Base-by-base conservation (phyloP, 2,888 invertebrate genomes). In the Blera fallax region DNA sequence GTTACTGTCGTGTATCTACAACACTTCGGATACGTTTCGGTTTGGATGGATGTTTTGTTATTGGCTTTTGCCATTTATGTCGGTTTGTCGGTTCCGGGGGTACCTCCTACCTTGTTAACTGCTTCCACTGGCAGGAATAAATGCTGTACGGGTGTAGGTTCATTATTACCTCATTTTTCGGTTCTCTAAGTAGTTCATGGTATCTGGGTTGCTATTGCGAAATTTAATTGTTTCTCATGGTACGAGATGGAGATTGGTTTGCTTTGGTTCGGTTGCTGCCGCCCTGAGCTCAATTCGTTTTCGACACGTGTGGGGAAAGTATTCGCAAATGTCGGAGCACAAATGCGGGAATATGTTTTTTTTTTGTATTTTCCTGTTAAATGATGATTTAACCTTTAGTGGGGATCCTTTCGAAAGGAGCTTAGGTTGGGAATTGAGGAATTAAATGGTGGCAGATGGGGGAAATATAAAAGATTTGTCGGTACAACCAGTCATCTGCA, bases 61-160 rank as follows among this genome's bases (percentile, higher is more conserved):
- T 52, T 62, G 60, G 24, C 34, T 37, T 54, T 27, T 50, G 37
- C 34, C 48, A 58, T 76, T 65, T 58, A 65, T 52, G 45, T 56
- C 56, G 65, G 67, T 76, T 76, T n/a, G n/a, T n/a, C n/a, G n/a
- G n/a, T n/a, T n/a, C n/a, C 67, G 65, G 76, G 67, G 48, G 56
- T 27, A 48, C 56, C 48, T 18, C 76, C 65, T 29, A 76, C 76
- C 54, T 56, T 6, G 56, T 43, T 43, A 70, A 45, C 14, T 56
- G 56, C 14, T 45, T 43, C 21, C 32, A 32, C 18, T 10, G 34
- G 18, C 34, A 14, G 18, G 29, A 37, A 56, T 34, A 34, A 56
- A 34, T 34, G 18, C n/a, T 24, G 58, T 29, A 60, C 40, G 14
- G 14, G 24, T 29, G 24, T 14, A 18, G n/a, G 8, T 32, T 18